These are phyloP conservation scores for Callopanchax toddi DNA, from an alignment of 2,113 vertebrate genomes.

Conservation along the genomic window DNA sequence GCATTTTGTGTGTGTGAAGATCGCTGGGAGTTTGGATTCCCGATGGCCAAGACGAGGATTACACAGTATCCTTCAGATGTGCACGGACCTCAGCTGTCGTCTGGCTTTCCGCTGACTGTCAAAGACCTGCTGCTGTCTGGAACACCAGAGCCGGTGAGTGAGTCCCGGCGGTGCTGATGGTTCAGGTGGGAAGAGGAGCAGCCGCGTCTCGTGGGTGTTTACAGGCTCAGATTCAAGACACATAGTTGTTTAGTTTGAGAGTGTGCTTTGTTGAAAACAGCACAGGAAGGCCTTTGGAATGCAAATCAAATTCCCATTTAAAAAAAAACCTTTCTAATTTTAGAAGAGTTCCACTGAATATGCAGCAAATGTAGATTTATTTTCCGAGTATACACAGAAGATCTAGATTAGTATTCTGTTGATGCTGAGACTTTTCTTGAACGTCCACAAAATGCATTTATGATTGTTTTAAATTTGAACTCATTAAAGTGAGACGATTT, in stretches of 20 bases:
- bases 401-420: conserved; percentile 2
- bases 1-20: conserved; percentile 72
- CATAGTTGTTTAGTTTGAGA: conserved; percentile 10
- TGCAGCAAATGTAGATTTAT: conserved; percentile 2
- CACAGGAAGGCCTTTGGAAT: conserved; percentile 26
- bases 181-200: not conserved
- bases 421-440: not conserved
- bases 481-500: not conserved
- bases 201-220: not conserved
- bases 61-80: conserved; percentile 29
- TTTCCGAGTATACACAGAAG: not conserved
- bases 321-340: conserved; percentile 13
- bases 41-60: conserved; percentile 57
- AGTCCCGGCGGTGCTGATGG: not conserved
- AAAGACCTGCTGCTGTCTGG: conserved; percentile 92
- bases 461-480: not conserved
- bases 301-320: conserved; percentile 22
- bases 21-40: conserved; percentile 78
- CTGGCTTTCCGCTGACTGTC: conserved; percentile 82
- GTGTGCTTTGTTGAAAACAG: conserved; percentile 6
- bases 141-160: conserved; percentile 83
- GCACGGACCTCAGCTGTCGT: conserved; percentile 21
- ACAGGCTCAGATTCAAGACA: not conserved
- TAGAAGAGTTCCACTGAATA: not conserved
- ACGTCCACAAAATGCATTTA: not conserved